Evolutionary conservation across 2,113 vertebrate species (phyloP).

Genomic region (Elanoides forficatus): DNA sequence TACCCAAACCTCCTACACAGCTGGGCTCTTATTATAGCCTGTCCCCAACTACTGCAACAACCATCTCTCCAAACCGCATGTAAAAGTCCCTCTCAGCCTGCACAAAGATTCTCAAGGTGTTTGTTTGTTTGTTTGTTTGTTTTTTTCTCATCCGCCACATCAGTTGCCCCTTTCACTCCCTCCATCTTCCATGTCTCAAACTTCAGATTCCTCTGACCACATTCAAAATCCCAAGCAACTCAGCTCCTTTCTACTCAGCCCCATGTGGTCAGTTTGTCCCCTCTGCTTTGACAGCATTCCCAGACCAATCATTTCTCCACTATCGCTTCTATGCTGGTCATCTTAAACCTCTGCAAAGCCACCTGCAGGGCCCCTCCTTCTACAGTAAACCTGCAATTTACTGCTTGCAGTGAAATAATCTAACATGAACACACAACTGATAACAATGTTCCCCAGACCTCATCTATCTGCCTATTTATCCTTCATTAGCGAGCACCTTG

Average conservation of each 20-base stretch:
- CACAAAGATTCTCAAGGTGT: not conserved
- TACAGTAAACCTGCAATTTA: not conserved
- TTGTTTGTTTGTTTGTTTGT: no score
- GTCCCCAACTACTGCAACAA: not conserved
- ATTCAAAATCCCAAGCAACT: not conserved
- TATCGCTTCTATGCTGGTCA: not conserved
- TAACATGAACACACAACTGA: not conserved
- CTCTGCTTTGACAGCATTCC: not conserved
- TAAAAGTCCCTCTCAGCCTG: not conserved
- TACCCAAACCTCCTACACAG: not conserved
- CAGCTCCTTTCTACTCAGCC: not conserved
- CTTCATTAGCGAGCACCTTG: not conserved
- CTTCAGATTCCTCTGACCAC: not conserved
- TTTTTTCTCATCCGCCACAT: not conserved
- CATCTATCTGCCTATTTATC: not conserved
- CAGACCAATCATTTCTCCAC: not conserved
- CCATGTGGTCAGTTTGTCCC: fast-evolving
- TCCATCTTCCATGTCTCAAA: not conserved
- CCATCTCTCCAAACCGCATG: not conserved
- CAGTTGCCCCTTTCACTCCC: not conserved
- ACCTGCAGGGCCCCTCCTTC: not conserved
- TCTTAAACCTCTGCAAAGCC: not conserved
- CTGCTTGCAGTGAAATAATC: not conserved
- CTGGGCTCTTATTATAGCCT: not conserved
- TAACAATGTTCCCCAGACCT: not conserved